Evolutionary conservation across 2,888 invertebrate species (phyloP).

Genomic region (Eupithecia subfuscata): DNA sequence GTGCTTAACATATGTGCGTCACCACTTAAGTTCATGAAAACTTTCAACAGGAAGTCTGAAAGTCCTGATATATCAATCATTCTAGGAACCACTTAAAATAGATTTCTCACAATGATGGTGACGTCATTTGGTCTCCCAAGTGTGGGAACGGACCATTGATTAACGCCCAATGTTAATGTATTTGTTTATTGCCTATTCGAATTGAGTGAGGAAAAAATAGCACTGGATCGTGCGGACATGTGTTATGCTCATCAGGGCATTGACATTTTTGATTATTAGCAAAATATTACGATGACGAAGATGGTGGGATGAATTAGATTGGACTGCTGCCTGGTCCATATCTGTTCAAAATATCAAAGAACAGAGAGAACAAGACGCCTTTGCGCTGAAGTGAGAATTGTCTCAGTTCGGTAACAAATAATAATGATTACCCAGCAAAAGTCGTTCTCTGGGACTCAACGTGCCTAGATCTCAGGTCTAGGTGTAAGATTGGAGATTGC

Average conservation of each 20-base stretch:
- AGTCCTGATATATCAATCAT: conserved; percentile 40
- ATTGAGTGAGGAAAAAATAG: conserved; percentile 37
- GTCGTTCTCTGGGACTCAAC: no score
- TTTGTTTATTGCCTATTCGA: conserved; percentile 55
- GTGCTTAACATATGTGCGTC: conserved; percentile 6
- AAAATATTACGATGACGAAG: not conserved
- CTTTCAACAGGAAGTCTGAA: conserved; percentile 28
- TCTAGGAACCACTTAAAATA: conserved; percentile 46
- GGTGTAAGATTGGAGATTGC: no score
- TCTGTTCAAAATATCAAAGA: not conserved
- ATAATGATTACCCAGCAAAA: not conserved
- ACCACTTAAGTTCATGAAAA: conserved; percentile 16
- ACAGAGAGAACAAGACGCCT: not conserved
- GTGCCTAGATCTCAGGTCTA: no score
- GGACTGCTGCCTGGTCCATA: not conserved
- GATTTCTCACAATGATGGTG: conserved; percentile 40
- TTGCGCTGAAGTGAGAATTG: not conserved
- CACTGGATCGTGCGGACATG: conserved; percentile 32
- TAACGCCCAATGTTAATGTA: conserved; percentile 59
- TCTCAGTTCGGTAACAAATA: no score
- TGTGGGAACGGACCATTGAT: conserved; percentile 69
- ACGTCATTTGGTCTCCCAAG: conserved; percentile 53
- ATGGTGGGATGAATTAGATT: not conserved
- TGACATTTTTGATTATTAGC: not conserved
- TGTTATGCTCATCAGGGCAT: conserved; percentile 25